Evolutionary conservation across 37 sponge, comb jelly and placozoan genomes (phyloP).

Genomic region (Oscarella lobularis): DNA sequence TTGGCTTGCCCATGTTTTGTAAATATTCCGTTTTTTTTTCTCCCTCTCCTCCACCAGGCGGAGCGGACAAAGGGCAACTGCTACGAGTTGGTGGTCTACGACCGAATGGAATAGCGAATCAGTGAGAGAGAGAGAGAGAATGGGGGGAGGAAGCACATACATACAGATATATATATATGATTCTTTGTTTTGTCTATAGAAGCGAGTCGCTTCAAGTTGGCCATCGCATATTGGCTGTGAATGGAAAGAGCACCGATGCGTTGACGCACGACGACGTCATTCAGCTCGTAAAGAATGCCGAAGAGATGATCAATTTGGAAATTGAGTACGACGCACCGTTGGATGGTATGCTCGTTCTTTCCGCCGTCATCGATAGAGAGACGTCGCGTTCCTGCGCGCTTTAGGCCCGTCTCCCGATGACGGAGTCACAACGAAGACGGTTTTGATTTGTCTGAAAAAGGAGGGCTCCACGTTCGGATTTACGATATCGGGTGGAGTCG

Average conservation of each 20-base stretch:
- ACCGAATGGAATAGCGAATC: slow-evolving; percentile 50
- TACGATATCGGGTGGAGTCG: slow-evolving; percentile 56
- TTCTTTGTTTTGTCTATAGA: slow-evolving; percentile 16
- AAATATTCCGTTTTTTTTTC: no score
- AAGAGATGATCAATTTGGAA: slow-evolving; percentile 74
- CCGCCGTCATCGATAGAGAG: neutral
- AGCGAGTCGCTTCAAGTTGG: slow-evolving; percentile 70
- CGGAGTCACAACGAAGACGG: slow-evolving; percentile 37
- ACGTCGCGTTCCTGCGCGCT: no score
- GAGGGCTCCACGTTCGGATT: slow-evolving; percentile 61
- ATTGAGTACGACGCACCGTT: slow-evolving; percentile 52
- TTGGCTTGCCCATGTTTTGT: no score
- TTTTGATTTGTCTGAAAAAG: slow-evolving; percentile 23
- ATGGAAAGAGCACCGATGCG: slow-evolving; percentile 67
- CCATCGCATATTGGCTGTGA: slow-evolving; percentile 62
- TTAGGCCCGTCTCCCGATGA: slow-evolving; percentile 11
- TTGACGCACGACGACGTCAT: slow-evolving; percentile 55
- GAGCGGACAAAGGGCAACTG: slow-evolving; percentile 28
- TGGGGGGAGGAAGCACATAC: no score
- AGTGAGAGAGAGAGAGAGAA: no score
- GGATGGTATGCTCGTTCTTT: slow-evolving; percentile 13
- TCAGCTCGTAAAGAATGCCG: slow-evolving; percentile 52
- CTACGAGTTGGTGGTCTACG: slow-evolving; percentile 28
- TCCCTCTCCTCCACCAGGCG: no score
- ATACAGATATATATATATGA: no score